Evolutionary conservation across 2,797 vertebrate species (phyloP), one percentile per base, ranked within the genome.

Genomic region (Bryconaethiops microstoma): DNA sequence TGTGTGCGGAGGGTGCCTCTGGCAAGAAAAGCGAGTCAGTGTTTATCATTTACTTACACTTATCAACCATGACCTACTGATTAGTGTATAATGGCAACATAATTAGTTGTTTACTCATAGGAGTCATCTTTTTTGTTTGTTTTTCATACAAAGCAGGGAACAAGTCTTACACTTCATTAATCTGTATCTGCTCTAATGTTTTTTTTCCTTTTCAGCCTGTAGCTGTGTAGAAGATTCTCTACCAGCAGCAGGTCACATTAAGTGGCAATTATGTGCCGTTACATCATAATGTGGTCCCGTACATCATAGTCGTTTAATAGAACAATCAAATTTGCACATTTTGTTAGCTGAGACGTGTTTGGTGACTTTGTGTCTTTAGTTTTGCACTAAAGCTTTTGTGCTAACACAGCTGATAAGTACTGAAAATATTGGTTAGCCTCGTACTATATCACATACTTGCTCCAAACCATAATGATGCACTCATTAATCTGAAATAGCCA

Each of bases 31-130:
- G 39, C 72, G 23, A 74, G 40, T 13, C n/a, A 23, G 19, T 55
- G 70, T 73, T 73, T 74, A 59, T 39, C 35, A 25, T 74, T 74
- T 60, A 74, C 72, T 74, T 42, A 60, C 42, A 74, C 54, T 60
- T 59, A 74, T 60, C 55, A 74, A 60, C 62, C 60, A 23, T 64
- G 73, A 48, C 74, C 68, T 35, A 19, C 50, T 35, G 60, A 59
- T 59, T 76, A n/a, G 57, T 76, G 60, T 70, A 76, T 79, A 63
- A 57, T 29, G 59, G 72, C 21, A 14, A 12, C 3, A 50, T 74
- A 74, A 74, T 74, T 74, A 60, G 39, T 59, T 60, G 55, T 60
- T 74, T 74, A 42, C 72, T 74, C 72, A 74, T 60, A 60, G 57
- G 72, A 74, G 45, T 74, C 54, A 73, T 57, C 52, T 16, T 14